Base-by-base conservation (phyloP, 1,140 invertebrate species). In the Drosophila nikananu region DNA sequence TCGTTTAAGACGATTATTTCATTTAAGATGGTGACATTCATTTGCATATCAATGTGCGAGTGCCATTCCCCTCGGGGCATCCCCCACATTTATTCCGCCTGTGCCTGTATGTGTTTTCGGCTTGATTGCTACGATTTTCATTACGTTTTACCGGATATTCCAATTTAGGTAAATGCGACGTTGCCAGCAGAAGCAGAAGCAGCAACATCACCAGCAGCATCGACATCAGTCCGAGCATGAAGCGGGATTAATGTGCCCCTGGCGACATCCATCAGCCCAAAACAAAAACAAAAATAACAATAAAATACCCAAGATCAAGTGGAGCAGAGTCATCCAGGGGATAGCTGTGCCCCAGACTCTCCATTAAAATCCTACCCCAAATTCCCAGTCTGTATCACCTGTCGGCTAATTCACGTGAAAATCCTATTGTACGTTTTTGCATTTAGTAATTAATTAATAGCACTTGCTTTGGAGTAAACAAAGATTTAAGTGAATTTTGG, bases 141-240 rank as follows among this genome's bases (percentile, higher is more conserved):
- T 90, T 90, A 90, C 87, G 81, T 81, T 82, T 92, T 92, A 91
- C 91, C 91, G 91, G 91, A 92, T 86, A 92, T 92, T 92, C 91
- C 91, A 92, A 92, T 92, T 92, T 92, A 92, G 91, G 91, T 91
- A 92, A 92, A 92, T 92, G 84, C 91, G 91, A 68, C 77, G 91
- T 89, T 86, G 83, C 91, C 83, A 77, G 81, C 78, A 66, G 52
- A 65, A 65, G 64, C 58, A 57, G 49, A 52, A n/a, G 30, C 25
- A 25, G 23, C 48, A 46, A 21, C 23, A 51, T 17, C 70, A 46
- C 15, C 66, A 72, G 49, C 49, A 23, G 44, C 60, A 70, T 52
- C 30, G 48, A 60, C 72, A 64, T 52, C 82, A 32, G 68, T 62
- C 57, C 66, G 62, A 61, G 80, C 81, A 67, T 49, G 48, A 77